phyloP scores from a whole-genome alignment of 2,797 vertebrate species.

The Muscicapa striata region DNA sequence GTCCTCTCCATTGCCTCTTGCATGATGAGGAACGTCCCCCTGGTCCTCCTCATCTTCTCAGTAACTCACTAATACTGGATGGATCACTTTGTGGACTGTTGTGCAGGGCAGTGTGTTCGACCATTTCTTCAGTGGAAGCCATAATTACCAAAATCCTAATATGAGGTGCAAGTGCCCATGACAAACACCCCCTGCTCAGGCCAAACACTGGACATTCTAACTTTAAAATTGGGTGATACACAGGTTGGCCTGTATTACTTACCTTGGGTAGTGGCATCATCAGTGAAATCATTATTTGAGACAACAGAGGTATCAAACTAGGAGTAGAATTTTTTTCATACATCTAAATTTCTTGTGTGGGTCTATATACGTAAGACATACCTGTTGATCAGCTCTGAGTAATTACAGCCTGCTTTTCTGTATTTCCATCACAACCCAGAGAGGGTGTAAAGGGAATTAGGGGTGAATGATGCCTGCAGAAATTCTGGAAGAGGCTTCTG shows the following conservation, averaged over 20 bases:
- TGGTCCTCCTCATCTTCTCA: not conserved
- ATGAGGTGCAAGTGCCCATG: not conserved
- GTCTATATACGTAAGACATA: not conserved
- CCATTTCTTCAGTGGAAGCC: not conserved
- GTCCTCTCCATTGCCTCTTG: not conserved
- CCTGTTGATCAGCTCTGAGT: not conserved
- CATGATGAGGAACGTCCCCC: not conserved
- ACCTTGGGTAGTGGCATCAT: not conserved
- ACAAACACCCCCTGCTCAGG: not conserved
- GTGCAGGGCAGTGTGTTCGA: not conserved
- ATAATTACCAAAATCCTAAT: not conserved
- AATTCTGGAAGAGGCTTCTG: not conserved
- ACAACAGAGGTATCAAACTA: not conserved
- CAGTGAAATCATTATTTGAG: not conserved
- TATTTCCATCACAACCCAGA: not conserved
- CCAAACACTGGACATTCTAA: not conserved
- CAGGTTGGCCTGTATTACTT: not conserved
- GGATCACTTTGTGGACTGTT: not conserved
- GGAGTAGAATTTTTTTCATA: not conserved
- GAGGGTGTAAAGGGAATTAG: not conserved
- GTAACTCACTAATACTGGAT: fast-evolving
- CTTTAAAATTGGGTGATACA: not conserved
- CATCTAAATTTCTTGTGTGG: not conserved
- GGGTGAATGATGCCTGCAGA: not conserved
- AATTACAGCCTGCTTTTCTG: not conserved